Evolutionary conservation across 2,888 invertebrate genomes (phyloP).

Genomic region (Byasa hedistus): DNA sequence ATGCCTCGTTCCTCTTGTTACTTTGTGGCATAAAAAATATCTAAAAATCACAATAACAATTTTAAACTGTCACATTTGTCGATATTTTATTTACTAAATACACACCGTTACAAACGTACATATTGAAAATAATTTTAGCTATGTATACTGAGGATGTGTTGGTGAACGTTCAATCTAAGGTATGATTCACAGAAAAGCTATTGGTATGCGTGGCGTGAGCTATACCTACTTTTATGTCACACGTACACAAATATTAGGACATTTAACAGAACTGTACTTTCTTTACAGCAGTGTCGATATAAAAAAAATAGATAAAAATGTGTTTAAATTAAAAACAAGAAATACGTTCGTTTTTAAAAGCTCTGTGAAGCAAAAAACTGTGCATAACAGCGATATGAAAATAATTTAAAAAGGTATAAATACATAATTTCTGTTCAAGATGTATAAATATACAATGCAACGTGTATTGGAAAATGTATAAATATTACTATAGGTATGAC

Average conservation of each 20-base stretch:
- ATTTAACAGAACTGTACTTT: conserved; percentile 62
- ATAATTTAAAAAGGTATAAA: neutral
- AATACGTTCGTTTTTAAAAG: neutral
- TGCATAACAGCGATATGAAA: neutral
- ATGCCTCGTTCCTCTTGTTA: too few species aligned
- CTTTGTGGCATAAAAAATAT: too few species aligned
- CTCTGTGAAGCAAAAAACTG: neutral
- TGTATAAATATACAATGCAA: neutral
- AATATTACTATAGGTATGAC: neutral
- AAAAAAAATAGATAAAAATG: neutral
- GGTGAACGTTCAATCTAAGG: neutral
- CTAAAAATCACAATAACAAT: too few species aligned
- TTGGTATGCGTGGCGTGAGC: conserved; percentile 36
- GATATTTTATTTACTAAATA: neutral
- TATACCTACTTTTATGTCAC: conserved; percentile 34
- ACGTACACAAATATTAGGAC: conserved; percentile 46
- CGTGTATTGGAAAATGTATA: neutral
- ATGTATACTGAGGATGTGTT: neutral
- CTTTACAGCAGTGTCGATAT: conserved; percentile 36
- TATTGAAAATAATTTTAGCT: neutral
- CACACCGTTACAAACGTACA: neutral
- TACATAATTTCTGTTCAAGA: neutral
- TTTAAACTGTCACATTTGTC: too few species aligned
- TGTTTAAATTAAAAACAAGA: neutral
- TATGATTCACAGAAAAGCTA: conserved; percentile 18